Base-by-base conservation (phyloP, 2,113 vertebrate species). In the Hippolais icterina region DNA sequence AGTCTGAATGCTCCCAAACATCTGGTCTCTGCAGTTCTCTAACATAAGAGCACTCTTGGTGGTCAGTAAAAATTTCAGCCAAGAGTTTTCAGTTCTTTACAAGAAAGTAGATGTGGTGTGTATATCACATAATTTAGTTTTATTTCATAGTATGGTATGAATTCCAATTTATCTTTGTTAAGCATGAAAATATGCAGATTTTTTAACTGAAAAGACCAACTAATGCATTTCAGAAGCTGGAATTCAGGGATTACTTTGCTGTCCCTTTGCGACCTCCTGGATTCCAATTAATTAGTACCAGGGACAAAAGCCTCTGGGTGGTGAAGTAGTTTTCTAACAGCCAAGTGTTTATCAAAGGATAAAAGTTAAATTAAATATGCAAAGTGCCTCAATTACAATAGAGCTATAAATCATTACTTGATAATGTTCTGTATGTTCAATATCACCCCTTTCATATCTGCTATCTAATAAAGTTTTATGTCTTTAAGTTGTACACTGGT, bases 301-400 rank as follows among this genome's bases (percentile, higher is more conserved):
- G 59, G 83, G 71, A 94, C 70, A 20, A 95, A 96, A 95, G 64
- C 25, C 25, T 56, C 31, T 56, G 41, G 8, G n/a, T 84, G 60
- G 56, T 80, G 76, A 69, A 86, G 27, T 52, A 76, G 71, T 89
- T 90, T 68, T 85, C 68, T 70, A 93, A 90, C 11, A 91, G 90
- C 50, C 57, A 82, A 91, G 59, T 75, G 49, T 59, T 71, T 89
- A 94, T 72, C 75, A 93, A 85, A 95, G 35, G 20, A 94, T 37
- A 76, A 83, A 91, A 56, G 41, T 79, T 59, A 84, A 94, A 93
- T 94, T 96, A 96, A 93, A 92, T 29, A 94, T 25, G 82, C n/a
- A 60, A 82, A 86, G 60, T 91, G 29, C 20, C 24, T 86, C 60
- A 83, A 28, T 78, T 91, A 86, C 56, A 86, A 54, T 0, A 92